Percentiles rank a stretch among this genome's conserved stretches.
phyloP scores from a whole-genome alignment of 2,797 vertebrate genomes.

The Artibeus lituratus region DNA sequence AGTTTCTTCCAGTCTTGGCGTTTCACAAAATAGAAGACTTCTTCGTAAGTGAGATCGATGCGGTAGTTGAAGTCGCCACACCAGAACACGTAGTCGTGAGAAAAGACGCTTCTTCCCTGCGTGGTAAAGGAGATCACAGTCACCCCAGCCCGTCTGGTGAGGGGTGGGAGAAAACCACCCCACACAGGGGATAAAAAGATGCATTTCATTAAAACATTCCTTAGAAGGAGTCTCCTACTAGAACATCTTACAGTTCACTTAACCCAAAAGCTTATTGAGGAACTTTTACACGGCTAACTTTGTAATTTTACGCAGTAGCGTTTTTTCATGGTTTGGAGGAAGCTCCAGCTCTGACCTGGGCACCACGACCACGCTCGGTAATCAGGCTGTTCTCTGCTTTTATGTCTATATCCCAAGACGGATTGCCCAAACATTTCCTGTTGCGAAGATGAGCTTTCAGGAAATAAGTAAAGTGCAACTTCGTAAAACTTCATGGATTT shows the following conservation, averaged over 20 bases:
- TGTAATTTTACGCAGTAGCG: rapidly evolving
- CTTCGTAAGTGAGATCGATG: conserved; percentile 85
- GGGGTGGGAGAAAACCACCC: no score
- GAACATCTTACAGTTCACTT: neutral
- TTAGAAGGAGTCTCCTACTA: neutral
- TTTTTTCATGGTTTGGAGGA: neutral
- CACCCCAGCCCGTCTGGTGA: rapidly evolving
- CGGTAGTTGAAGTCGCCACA: conserved; percentile 88
- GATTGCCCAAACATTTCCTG: rapidly evolving
- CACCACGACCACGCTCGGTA: rapidly evolving
- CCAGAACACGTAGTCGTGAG: conserved; percentile 88
- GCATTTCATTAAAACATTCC: neutral
- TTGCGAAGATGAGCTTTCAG: neutral
- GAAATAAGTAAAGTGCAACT: neutral
- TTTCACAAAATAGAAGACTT: conserved; percentile 87
- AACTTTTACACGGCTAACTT: neutral
- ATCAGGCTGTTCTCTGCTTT: neutral
- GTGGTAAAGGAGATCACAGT: neutral
- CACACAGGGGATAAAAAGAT: rapidly evolving
- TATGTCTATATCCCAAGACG: rapidly evolving
- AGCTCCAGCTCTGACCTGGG: neutral
- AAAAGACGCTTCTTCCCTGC: conserved; percentile 84
- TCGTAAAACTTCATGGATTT: neutral
- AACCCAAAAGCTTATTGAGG: neutral
- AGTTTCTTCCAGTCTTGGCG: conserved; percentile 87